These are phyloP conservation scores for Pyrocoelia pectoralis DNA, from an alignment of 2,888 invertebrate genomes.

Conservation along the genomic window DNA sequence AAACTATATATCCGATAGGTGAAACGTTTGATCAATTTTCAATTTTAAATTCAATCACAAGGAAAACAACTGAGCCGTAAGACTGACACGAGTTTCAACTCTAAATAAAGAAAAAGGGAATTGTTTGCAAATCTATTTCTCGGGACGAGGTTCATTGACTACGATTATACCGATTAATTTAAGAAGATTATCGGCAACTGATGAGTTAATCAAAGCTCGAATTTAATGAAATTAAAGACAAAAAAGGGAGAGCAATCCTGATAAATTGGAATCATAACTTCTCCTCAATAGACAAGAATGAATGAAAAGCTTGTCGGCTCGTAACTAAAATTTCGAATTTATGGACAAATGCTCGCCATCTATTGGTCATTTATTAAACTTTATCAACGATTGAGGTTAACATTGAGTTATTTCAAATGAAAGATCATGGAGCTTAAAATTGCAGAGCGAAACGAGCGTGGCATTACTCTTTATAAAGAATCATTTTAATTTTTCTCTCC, in stretches of 20 bases:
- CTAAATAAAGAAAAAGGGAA: too few relatives aligned
- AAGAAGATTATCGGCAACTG: not conserved
- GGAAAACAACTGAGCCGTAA: too few relatives aligned
- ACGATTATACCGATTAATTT: not conserved
- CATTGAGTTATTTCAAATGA: too few relatives aligned
- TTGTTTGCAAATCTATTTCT: too few relatives aligned
- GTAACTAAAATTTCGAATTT: slow-evolving; percentile 23
- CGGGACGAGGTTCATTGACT: not conserved
- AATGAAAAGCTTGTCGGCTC: slow-evolving; percentile 27
- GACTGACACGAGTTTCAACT: too few relatives aligned
- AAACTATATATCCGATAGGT: too few relatives aligned
- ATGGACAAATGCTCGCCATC: slow-evolving; percentile 22
- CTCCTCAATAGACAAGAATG: slow-evolving; percentile 11
- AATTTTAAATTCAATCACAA: too few relatives aligned
- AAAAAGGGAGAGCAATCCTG: slow-evolving; percentile 12
- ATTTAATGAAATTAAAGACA: not conserved
- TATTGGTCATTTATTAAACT: slow-evolving; percentile 35
- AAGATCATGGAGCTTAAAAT: not conserved
- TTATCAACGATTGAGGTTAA: slow-evolving; percentile 30
- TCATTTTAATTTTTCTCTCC: too few relatives aligned
- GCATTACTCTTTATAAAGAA: too few relatives aligned
- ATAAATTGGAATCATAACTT: slow-evolving; percentile 20
- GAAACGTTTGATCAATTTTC: too few relatives aligned
- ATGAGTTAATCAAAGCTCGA: not conserved
- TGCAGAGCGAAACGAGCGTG: too few relatives aligned